Conservation (phyloP, 2,797 vertebrate genomes). For the Catamblyrhynchus diadema region DNA sequence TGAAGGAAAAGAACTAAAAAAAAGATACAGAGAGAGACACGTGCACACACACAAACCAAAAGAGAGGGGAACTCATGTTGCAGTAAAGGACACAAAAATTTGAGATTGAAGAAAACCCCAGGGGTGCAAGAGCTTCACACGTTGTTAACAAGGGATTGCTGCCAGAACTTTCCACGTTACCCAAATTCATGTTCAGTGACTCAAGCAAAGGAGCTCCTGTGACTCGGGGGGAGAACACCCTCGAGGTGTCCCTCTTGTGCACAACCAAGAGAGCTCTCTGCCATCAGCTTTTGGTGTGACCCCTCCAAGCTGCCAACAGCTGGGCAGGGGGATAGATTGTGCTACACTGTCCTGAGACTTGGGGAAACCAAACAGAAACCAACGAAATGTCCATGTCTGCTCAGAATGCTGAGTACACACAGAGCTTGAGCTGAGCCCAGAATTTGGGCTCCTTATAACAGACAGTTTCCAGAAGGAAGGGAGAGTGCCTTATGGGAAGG, state of each 20-base stretch:
- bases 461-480: not conserved
- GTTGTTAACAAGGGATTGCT: not conserved
- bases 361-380: not conserved
- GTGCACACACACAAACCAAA: too few relatives aligned
- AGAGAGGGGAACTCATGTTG: not conserved
- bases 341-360: not conserved
- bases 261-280: not conserved
- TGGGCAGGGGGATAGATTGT: not conserved
- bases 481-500: not conserved
- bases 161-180: not conserved
- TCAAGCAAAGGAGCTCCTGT: not conserved
- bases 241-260: not conserved
- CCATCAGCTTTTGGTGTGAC: not conserved
- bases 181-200: not conserved
- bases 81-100: not conserved
- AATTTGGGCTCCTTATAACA: not conserved
- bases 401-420: not conserved
- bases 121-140: fast-evolving
- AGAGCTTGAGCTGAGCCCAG: not conserved
- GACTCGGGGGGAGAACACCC: not conserved
- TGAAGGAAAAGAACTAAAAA: not conserved
- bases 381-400: not conserved
- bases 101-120: not conserved
- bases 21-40: not conserved
- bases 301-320: not conserved